Evolutionary conservation across 2,888 invertebrate genomes (phyloP).

Genomic region (Crematogaster levior): DNA sequence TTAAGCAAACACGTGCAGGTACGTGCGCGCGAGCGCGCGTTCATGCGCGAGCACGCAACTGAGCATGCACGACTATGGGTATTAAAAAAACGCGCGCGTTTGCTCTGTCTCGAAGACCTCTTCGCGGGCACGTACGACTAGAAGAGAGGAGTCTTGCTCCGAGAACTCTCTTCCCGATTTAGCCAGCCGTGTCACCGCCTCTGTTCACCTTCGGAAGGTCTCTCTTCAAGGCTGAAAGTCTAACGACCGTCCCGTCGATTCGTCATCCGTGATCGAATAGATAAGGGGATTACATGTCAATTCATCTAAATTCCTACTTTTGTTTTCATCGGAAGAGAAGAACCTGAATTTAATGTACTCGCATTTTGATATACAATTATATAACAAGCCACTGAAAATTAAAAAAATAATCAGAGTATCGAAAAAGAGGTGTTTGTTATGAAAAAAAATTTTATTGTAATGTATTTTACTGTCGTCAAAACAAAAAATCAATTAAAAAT

Average conservation of each 20-base stretch:
- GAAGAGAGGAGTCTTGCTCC: conserved; percentile 72
- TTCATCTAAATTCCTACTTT: neutral
- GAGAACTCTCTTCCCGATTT: conserved; percentile 74
- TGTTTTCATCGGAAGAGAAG: conserved; percentile 3
- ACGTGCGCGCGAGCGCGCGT: conserved; percentile 61
- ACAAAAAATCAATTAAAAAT: neutral
- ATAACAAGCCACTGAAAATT: neutral
- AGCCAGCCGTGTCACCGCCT: conserved; percentile 70
- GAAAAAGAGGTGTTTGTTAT: neutral
- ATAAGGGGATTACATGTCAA: conserved; percentile 40
- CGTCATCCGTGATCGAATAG: conserved; percentile 32
- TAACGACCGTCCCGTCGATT: conserved; percentile 66
- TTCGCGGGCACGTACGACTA: conserved; percentile 70
- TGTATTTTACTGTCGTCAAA: neutral
- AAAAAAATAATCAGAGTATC: neutral
- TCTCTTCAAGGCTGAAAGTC: conserved; percentile 71
- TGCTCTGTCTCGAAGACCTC: conserved; percentile 75
- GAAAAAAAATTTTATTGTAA: neutral
- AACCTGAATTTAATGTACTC: neutral
- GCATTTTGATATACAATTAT: neutral
- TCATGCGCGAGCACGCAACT: conserved; percentile 62
- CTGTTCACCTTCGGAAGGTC: conserved; percentile 79
- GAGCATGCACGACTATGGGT: conserved; percentile 46
- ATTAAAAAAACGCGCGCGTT: conserved; percentile 72
- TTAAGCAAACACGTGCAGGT: conserved; percentile 79